Evolutionary conservation across 2,113 vertebrate species (phyloP).

Genomic region (Nanorana parkeri): DNA sequence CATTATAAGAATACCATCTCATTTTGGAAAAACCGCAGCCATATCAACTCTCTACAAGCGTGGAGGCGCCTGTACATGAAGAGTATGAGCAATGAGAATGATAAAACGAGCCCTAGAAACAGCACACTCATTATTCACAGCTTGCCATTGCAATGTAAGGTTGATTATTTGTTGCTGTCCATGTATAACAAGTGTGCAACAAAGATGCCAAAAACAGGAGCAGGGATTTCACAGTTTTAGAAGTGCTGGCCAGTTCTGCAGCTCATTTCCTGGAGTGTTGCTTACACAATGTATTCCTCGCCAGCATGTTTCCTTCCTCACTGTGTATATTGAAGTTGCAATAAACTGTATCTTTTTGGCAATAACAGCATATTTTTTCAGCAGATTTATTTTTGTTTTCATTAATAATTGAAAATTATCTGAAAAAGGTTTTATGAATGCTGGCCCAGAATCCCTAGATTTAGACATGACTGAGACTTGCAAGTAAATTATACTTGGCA

Average conservation of each 20-base stretch:
- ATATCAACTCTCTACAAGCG: too few relatives aligned
- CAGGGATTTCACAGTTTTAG: slow-evolving; percentile 42
- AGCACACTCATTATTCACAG: too few relatives aligned
- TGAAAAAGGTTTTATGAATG: slow-evolving; percentile 12
- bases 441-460: slow-evolving; percentile 30
- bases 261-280: slow-evolving; percentile 51
- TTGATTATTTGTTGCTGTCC: slow-evolving; percentile 27
- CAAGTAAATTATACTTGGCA: slow-evolving; percentile 30
- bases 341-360: slow-evolving; percentile 49
- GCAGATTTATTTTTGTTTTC: slow-evolving; percentile 40
- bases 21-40: too few relatives aligned
- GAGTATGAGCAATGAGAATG: too few relatives aligned
- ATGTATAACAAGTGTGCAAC: slow-evolving; percentile 3
- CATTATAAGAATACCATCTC: too few relatives aligned
- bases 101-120: too few relatives aligned
- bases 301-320: slow-evolving; percentile 37
- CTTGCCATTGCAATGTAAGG: slow-evolving; percentile 7
- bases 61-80: too few relatives aligned
- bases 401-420: slow-evolving; percentile 48
- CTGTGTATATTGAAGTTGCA: slow-evolving; percentile 30
- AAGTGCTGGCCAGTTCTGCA: slow-evolving; percentile 47
- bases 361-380: slow-evolving; percentile 38
- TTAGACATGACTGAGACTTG: slow-evolving; percentile 3
- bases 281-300: slow-evolving; percentile 47
- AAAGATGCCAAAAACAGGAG: slow-evolving; percentile 47